Base-by-base conservation (phyloP, 1,140 invertebrate species). In the Charaxes varanes region DNA sequence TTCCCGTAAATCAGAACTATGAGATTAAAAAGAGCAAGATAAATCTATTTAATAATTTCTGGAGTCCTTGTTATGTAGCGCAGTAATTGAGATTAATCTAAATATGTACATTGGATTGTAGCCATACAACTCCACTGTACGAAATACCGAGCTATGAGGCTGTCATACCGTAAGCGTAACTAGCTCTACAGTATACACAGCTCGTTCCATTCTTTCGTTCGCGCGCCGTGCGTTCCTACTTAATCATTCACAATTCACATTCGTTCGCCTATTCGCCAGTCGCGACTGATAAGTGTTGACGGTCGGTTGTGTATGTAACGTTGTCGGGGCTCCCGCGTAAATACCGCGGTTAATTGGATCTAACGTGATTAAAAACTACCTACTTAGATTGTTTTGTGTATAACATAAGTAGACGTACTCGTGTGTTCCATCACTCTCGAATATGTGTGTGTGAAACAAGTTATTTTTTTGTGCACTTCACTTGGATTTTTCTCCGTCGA, bases 401-500 rank as follows among this genome's bases (percentile, higher is more conserved):
- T 36, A 46, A 38, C 18, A 44, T 63, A 58, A 62, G 69, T 70
- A 65, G 57, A 74, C 66, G 70, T 57, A 31, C 57, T 62, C n/a
- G 57, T 68, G 66, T 54, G 45, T 48, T 43, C 22, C 42, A 27
- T 53, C 41, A 54, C 42, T 34, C 42, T 43, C 19, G 41, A 23
- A n/a, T n/a, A 51, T 67, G 61, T 73, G 63, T 67, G 52, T 66
- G 74, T 76, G 65, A 62, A 64, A 71, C 61, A 23, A 60, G 58
- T 71, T 69, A 21, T 38, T 60, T 65, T 69, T 67, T 46, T 63
- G 56, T 70, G 69, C 58, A 60, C 56, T 38, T 33, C 42, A 51
- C 34, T 73, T 76, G 77, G 77, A 78, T 81, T 78, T 77, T 80
- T 70, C 47, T 62, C 46, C 33, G 35, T 43, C 36, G 43, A 38